Conservation (phyloP, 2,888 invertebrate genomes). For the Lycocerus yunnanus region DNA sequence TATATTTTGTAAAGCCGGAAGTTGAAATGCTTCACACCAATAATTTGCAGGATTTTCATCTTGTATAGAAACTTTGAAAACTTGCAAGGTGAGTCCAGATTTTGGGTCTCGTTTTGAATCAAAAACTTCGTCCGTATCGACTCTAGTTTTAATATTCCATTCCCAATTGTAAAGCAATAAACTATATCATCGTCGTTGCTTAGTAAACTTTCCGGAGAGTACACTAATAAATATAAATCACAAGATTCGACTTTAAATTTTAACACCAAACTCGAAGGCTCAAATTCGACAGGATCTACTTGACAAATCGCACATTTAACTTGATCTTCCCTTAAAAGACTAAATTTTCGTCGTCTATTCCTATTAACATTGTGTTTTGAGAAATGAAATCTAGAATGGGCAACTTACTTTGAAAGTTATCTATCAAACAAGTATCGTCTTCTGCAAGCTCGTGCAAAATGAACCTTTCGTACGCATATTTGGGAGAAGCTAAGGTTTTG, state of each 20-base stretch:
- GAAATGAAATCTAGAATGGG: not conserved
- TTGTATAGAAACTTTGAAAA: conserved; percentile 60
- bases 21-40: conserved; percentile 67
- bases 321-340: conserved; percentile 14
- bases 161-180: conserved; percentile 65
- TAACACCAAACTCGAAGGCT: conserved; percentile 32
- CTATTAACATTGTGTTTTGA: conserved; percentile 1
- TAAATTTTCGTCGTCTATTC: conserved; percentile 3
- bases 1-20: conserved; percentile 58
- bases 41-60: conserved; percentile 63
- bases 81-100: conserved; percentile 33
- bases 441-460: conserved; percentile 31
- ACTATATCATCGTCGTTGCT: conserved; percentile 57
- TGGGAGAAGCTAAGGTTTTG: conserved; percentile 25
- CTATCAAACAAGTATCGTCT: conserved; percentile 33
- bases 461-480: conserved; percentile 24
- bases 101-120: conserved; percentile 18
- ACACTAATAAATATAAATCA: conserved; percentile 57
- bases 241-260: conserved; percentile 36
- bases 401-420: not conserved
- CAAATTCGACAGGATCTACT: conserved; percentile 4
- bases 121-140: conserved; percentile 53
- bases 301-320: conserved; percentile 37
- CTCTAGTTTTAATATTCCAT: conserved; percentile 57
- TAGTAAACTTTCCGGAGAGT: conserved; percentile 62